Percentiles rank a stretch among this genome's conserved stretches.
These are phyloP conservation scores for Cloeon dipterum DNA, from an alignment of 2,888 invertebrate species.

Conservation along the genomic window DNA sequence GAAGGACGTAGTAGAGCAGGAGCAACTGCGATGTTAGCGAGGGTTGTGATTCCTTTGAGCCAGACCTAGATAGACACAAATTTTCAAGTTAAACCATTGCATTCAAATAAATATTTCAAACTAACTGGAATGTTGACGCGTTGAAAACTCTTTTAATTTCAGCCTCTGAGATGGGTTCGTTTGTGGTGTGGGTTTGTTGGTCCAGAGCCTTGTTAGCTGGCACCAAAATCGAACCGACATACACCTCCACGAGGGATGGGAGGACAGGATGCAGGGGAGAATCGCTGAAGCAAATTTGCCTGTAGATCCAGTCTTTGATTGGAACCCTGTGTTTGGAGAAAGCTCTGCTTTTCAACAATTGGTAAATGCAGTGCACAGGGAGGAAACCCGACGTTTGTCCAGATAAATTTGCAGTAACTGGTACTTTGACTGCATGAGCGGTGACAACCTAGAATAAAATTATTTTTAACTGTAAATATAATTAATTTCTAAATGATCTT, in stretches of 20 bases:
- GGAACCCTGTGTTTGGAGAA: conserved; percentile 92
- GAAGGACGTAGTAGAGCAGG: conserved; percentile 69
- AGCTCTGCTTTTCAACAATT: conserved; percentile 75
- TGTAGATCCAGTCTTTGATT: conserved; percentile 89
- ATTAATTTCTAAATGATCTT: background rate
- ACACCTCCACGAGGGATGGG: conserved; percentile 82
- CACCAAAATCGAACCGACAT: conserved; percentile 73
- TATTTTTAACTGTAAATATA: background rate
- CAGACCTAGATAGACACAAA: too few species aligned
- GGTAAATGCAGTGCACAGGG: conserved; percentile 91
- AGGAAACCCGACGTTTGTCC: conserved; percentile 77
- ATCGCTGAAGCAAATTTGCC: conserved; percentile 69
- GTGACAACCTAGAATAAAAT: conserved; percentile 51
- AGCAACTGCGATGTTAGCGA: conserved; percentile 69
- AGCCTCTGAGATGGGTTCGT: conserved; percentile 74
- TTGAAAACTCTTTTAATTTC: conserved; percentile 71
- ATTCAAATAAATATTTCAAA: too few species aligned
- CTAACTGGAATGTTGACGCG: conserved; percentile 42
- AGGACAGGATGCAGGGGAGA: conserved; percentile 86
- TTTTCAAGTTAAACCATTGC: too few species aligned
- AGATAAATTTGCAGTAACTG: conserved; percentile 73
- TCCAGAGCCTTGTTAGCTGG: conserved; percentile 37
- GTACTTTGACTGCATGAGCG: conserved; percentile 85
- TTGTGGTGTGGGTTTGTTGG: conserved; percentile 30
- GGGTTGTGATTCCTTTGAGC: conserved; percentile 22